Conservation (phyloP, 2,888 invertebrate genomes). For the Luperina nickerlii region DNA sequence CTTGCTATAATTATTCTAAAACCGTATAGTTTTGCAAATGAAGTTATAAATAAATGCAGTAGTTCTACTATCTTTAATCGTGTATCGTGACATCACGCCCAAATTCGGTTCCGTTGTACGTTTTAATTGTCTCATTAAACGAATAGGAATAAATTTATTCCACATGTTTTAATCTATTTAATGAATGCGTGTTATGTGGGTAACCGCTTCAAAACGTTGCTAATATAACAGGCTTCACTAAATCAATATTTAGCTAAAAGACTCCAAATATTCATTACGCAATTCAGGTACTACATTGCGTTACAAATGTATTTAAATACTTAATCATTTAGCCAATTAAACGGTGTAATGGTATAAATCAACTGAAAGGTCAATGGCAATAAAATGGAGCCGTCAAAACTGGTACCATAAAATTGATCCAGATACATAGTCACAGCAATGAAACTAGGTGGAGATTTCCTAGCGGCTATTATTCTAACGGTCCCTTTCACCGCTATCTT, state of each 20-base stretch:
- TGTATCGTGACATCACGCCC: constrained; percentile 62
- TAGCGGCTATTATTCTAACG: constrained; percentile 87
- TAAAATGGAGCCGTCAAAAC: constrained; percentile 75
- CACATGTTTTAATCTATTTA: constrained; percentile 71
- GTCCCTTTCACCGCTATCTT: constrained; percentile 90
- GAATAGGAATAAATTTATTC: constrained; percentile 71
- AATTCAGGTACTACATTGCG: constrained; percentile 62
- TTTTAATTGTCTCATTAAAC: constrained; percentile 75
- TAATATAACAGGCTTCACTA: constrained; percentile 36
- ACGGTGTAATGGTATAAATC: constrained; percentile 71
- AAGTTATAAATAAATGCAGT: constrained; percentile 21
- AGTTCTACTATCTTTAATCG: constrained; percentile 34
- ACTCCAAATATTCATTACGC: constrained; percentile 49
- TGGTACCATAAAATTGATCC: constrained; percentile 75
- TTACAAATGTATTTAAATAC: constrained; percentile 60
- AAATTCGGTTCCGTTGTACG: constrained; percentile 66
- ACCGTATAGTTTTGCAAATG: neutral
- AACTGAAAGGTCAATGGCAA: constrained; percentile 73
- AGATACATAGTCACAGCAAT: constrained; percentile 71
- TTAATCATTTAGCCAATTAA: constrained; percentile 66
- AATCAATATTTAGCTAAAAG: constrained; percentile 50
- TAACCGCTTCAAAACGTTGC: constrained; percentile 14
- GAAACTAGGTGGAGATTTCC: constrained; percentile 82
- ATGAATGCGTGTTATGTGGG: constrained; percentile 36
- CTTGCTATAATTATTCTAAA: neutral